Conservation (phyloP, 2,888 invertebrate genomes). For the Mesorhabditis spiculigera region DNA sequence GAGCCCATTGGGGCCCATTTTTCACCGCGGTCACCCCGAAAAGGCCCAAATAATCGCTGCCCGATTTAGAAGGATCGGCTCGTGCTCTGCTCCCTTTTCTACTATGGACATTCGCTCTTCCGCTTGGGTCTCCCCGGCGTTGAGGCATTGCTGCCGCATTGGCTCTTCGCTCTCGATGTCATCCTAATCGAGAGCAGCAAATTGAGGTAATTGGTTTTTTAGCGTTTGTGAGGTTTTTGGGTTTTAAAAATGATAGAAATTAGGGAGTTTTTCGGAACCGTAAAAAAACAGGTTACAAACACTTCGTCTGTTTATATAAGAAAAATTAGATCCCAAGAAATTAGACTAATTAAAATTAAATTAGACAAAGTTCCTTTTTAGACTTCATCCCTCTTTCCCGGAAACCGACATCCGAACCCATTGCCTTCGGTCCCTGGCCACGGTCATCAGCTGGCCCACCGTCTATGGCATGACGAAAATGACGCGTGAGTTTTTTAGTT, state of each 20-base stretch:
- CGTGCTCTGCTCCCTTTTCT: constrained; percentile 55
- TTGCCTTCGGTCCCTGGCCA: constrained; percentile 83
- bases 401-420: constrained; percentile 74
- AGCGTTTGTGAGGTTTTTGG: not conserved
- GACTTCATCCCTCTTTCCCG: constrained; percentile 56
- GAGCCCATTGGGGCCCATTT: not conserved
- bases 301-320: too few species aligned
- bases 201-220: constrained; percentile 30
- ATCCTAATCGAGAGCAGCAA: constrained; percentile 73
- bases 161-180: constrained; percentile 82
- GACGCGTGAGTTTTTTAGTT: constrained; percentile 22
- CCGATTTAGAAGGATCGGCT: constrained; percentile 48
- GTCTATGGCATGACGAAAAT: constrained; percentile 71
- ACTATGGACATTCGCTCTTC: constrained; percentile 71
- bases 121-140: constrained; percentile 79
- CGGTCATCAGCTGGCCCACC: constrained; percentile 84
- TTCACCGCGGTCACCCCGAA: not conserved
- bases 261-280: not conserved
- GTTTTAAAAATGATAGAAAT: too few species aligned
- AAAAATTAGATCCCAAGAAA: not conserved
- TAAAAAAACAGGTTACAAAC: not conserved
- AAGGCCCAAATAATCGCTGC: not conserved
- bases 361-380: constrained; percentile 8
- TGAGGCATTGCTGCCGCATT: constrained; percentile 82
- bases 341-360: not conserved